phyloP scores from a whole-genome alignment of 2,113 vertebrate species.

The Antechinus flavipes region DNA sequence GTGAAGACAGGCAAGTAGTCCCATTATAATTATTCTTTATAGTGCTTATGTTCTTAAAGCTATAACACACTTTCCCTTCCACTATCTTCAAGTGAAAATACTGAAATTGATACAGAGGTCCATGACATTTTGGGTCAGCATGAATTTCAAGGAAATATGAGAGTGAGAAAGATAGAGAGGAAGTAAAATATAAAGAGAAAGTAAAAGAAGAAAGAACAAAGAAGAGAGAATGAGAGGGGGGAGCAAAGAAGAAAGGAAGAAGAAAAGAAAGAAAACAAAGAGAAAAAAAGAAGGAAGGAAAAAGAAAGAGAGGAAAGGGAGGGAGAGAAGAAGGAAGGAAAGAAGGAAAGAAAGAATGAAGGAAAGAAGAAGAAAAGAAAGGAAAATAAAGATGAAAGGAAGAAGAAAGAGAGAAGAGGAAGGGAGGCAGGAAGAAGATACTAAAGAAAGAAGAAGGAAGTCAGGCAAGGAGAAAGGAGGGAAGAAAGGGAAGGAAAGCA shows the following conservation, averaged over 20 bases:
- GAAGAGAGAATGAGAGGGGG: accelerated
- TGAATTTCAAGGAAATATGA: neutral
- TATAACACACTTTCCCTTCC: slow-evolving; percentile 1
- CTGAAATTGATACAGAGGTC: neutral
- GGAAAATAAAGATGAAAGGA: neutral
- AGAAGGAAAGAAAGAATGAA: no score
- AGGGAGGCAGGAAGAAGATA: no score
- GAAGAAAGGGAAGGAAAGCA: neutral
- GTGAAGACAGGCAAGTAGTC: neutral
- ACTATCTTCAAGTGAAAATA: neutral
- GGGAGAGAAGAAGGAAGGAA: neutral
- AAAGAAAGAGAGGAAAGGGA: no score
- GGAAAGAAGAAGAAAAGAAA: neutral
- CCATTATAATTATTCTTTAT: neutral
- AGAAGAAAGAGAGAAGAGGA: no score
- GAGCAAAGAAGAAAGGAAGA: neutral
- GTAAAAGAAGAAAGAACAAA: neutral
- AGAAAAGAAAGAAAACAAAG: neutral
- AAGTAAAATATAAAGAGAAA: neutral
- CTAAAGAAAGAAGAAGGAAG: neutral
- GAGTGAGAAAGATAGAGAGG: no score
- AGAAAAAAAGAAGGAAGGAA: no score
- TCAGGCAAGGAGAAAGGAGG: neutral
- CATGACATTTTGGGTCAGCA: neutral
- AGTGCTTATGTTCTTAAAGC: neutral